phyloP scores from a whole-genome alignment of 2,888 invertebrate genomes.

The Luperina testacea region DNA sequence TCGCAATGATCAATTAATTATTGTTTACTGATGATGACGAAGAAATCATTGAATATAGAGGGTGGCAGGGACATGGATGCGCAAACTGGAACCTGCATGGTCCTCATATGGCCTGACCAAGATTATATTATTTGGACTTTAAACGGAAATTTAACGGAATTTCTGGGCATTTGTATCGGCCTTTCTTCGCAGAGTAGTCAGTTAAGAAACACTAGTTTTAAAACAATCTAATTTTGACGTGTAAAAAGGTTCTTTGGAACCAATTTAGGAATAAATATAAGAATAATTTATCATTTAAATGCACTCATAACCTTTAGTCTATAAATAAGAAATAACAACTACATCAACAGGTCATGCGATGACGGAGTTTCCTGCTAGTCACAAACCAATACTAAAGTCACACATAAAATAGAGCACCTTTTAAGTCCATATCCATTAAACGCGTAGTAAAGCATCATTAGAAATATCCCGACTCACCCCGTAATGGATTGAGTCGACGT shows the following conservation, averaged over 20 bases:
- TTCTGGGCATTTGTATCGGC: no score
- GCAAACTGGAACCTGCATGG: neutral
- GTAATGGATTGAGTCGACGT: slow-evolving; percentile 70
- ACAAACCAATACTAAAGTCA: slow-evolving; percentile 29
- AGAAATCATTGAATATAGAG: neutral
- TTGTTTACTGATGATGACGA: neutral
- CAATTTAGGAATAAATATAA: neutral
- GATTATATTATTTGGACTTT: no score
- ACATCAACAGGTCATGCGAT: slow-evolving; percentile 29
- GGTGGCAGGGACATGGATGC: no score
- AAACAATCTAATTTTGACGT: neutral
- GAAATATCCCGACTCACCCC: slow-evolving; percentile 60
- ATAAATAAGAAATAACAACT: neutral
- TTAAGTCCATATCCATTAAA: slow-evolving; percentile 47
- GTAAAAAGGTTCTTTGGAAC: neutral
- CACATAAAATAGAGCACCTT: slow-evolving; percentile 35
- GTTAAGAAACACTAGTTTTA: neutral
- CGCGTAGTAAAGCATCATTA: slow-evolving; percentile 58
- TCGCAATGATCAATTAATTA: neutral
- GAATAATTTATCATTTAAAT: neutral
- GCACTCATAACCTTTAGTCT: neutral
- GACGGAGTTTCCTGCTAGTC: slow-evolving; percentile 6
- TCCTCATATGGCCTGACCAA: neutral
- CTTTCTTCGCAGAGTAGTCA: neutral
- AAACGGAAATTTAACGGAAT: no score